Evolutionary conservation across 2,797 vertebrate species (phyloP).

Genomic region (Dipus sagitta): DNA sequence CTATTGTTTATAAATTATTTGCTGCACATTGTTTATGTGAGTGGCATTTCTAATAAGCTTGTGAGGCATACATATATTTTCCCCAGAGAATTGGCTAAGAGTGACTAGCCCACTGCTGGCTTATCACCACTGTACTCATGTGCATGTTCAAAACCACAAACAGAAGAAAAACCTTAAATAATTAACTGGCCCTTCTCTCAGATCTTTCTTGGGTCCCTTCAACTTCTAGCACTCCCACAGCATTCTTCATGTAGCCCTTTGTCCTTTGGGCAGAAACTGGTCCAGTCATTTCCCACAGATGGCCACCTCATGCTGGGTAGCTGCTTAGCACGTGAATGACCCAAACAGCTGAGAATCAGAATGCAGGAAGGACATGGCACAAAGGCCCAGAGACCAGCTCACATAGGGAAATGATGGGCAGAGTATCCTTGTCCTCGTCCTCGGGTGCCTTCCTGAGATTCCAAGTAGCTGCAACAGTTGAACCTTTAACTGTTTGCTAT

Average conservation of each 20-base stretch:
- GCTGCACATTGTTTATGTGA: not conserved
- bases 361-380: not conserved
- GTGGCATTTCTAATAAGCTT: not conserved
- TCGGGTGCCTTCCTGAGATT: not conserved
- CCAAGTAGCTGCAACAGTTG: not conserved
- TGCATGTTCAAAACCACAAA: conserved; percentile 34
- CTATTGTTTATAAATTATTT: not conserved
- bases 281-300: not conserved
- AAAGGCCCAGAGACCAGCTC: not conserved
- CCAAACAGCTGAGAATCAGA: not conserved
- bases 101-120: not conserved
- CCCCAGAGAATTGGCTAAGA: not conserved
- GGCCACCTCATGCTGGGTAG: not conserved
- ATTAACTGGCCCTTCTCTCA: not conserved
- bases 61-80: not conserved
- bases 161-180: conserved; percentile 38
- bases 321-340: not conserved
- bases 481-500: not conserved
- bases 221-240: not conserved
- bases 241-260: not conserved
- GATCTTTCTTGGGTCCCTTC: not conserved
- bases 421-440: not conserved
- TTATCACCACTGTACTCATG: not conserved
- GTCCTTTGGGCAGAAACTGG: not conserved
- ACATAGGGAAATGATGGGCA: not conserved